Percentiles rank a stretch among this genome's conserved stretches.
phyloP scores from a whole-genome alignment of 2,113 vertebrate species.

The Tylochromis polylepis region DNA sequence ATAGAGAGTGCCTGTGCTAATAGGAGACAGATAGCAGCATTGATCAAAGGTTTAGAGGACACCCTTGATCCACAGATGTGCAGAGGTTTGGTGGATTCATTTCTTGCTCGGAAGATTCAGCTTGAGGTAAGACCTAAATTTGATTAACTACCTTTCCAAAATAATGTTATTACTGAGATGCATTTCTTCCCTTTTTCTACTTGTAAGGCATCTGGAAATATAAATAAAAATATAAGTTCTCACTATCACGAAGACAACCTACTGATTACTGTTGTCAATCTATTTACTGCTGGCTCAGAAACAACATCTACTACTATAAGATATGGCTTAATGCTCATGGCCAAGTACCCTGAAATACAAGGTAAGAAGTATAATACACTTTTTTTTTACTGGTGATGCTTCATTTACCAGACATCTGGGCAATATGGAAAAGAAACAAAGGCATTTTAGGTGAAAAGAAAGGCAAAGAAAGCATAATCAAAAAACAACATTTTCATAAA shows the following conservation, averaged over 20 bases:
- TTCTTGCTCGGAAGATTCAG: not conserved
- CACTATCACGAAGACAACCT: not conserved
- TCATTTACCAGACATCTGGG: not conserved
- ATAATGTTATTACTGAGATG: accelerated
- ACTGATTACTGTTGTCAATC: not conserved
- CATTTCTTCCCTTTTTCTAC: not conserved
- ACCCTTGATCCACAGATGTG: not conserved
- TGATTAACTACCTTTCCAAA: not conserved
- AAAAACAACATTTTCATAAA: not conserved
- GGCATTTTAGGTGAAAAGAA: not conserved
- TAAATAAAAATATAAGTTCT: not conserved
- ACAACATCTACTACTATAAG: not conserved
- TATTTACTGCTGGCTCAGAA: not conserved
- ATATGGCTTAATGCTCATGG: not conserved
- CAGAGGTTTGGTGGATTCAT: not conserved
- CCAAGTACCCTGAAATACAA: not conserved
- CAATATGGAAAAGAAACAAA: not conserved
- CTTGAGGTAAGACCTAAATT: not conserved
- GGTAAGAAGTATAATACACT: not conserved
- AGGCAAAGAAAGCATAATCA: not conserved
- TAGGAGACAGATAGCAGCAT: not conserved
- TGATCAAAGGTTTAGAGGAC: not conserved
- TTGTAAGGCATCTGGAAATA: not conserved
- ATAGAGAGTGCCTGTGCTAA: not conserved
- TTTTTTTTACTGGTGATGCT: not conserved